phyloP scores from a whole-genome alignment of 2,797 vertebrate genomes.

The Anabas testudineus region DNA sequence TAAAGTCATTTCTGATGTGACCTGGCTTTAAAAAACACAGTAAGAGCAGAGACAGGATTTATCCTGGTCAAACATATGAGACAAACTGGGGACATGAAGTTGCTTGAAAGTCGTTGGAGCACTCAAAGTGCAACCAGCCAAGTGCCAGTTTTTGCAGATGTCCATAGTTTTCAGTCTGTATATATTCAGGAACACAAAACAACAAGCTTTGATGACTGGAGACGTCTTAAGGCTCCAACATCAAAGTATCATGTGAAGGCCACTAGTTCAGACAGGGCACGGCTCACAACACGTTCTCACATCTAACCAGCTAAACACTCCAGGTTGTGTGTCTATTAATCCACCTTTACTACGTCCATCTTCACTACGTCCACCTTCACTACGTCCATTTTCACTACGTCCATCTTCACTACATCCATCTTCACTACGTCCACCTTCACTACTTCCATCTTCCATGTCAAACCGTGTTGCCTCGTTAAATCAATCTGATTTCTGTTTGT shows the following conservation, averaged over 20 bases:
- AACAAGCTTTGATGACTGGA: not conserved
- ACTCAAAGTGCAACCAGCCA: not conserved
- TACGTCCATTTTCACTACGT: too few species aligned
- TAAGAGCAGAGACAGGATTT: not conserved
- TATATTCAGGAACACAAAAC: not conserved
- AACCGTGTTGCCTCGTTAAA: too few species aligned
- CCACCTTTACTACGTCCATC: too few species aligned
- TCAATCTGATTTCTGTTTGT: too few species aligned
- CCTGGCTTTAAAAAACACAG: not conserved
- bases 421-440: too few species aligned
- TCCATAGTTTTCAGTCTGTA: not conserved
- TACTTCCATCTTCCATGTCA: too few species aligned
- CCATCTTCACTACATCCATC: too few species aligned
- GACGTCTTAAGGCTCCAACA: not conserved
- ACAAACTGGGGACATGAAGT: not conserved
- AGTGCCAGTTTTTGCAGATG: conserved; percentile 2
- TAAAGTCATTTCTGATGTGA: not conserved
- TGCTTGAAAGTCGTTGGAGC: not conserved
- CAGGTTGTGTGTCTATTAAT: too few species aligned
- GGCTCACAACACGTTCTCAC: too few species aligned
- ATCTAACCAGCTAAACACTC: too few species aligned
- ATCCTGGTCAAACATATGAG: not conserved
- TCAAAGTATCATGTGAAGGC: not conserved
- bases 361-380: too few species aligned
- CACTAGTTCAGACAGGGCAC: not conserved